Percentiles rank a stretch among this genome's conserved stretches.
Evolutionary conservation across 2,888 invertebrate genomes (phyloP).

Genomic region (Nysson spinosus): DNA sequence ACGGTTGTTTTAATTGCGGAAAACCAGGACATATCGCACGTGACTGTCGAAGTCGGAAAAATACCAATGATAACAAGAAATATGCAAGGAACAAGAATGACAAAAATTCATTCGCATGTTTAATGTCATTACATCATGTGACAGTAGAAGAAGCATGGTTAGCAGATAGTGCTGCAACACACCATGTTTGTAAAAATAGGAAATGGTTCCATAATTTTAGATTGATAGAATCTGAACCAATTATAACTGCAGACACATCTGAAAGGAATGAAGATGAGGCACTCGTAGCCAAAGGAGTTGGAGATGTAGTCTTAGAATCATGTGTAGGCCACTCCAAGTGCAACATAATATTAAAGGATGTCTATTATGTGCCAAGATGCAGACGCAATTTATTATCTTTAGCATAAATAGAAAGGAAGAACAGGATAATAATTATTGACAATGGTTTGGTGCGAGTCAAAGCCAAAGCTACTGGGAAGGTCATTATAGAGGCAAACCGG

Average conservation of each 20-base stretch:
- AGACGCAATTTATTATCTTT: constrained; percentile 1
- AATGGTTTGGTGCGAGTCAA: background rate
- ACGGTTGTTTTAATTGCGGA: constrained; percentile 1
- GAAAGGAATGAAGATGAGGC: background rate
- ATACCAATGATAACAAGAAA: background rate
- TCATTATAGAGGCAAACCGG: background rate
- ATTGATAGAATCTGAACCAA: background rate
- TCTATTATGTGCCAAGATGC: background rate
- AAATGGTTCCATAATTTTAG: constrained; percentile 9
- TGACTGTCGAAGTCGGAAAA: background rate
- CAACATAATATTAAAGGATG: background rate
- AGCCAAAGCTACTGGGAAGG: background rate
- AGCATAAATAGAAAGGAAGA: constrained; percentile 1
- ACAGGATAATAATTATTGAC: background rate
- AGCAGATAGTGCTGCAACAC: constrained; percentile 10
- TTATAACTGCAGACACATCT: background rate
- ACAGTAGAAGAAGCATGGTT: background rate
- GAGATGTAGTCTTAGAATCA: background rate
- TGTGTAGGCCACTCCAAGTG: background rate
- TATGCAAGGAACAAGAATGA: too few species aligned
- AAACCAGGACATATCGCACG: background rate
- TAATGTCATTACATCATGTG: background rate
- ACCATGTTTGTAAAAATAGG: constrained; percentile 9
- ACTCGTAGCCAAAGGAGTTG: constrained; percentile 1
- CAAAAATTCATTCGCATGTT: background rate